These are phyloP conservation scores for Drosophila ercepeae DNA, from an alignment of 1,140 invertebrate genomes.

Conservation along the genomic window DNA sequence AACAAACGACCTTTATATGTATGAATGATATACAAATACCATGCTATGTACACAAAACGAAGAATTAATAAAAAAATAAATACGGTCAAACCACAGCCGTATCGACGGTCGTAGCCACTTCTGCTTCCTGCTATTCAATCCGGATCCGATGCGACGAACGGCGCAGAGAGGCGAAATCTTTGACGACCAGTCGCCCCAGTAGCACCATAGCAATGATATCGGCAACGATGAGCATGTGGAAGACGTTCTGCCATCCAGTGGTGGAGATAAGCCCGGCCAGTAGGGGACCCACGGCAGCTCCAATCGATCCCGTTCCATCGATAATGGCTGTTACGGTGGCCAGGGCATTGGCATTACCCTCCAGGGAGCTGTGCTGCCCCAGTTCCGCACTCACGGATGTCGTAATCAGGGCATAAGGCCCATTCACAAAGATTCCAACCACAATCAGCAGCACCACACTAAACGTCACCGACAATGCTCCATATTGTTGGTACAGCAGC, in stretches of 20 bases:
- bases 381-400: slow-evolving; percentile 97
- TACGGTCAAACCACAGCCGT: slow-evolving; percentile 34
- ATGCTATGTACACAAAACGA: slow-evolving; percentile 40
- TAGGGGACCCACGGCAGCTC: slow-evolving; percentile 95
- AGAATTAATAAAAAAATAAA: slow-evolving; percentile 31
- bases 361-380: slow-evolving; percentile 92
- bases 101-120: slow-evolving; percentile 4
- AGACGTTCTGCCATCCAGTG: slow-evolving; percentile 93
- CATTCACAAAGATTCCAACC: slow-evolving; percentile 94
- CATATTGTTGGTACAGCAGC: slow-evolving; percentile 90
- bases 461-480: slow-evolving; percentile 86
- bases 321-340: slow-evolving; percentile 98
- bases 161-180: slow-evolving; percentile 58
- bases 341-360: slow-evolving; percentile 94
- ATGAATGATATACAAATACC: slow-evolving; percentile 12
- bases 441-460: slow-evolving; percentile 90
- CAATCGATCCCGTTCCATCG: slow-evolving; percentile 97
- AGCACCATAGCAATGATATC: slow-evolving; percentile 92
- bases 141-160: slow-evolving; percentile 67
- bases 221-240: slow-evolving; percentile 95
- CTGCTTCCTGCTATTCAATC: slow-evolving; percentile 69
- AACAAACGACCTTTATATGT: slow-evolving; percentile 24
- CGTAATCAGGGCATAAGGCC: slow-evolving; percentile 97
- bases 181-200: slow-evolving; percentile 84
- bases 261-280: slow-evolving; percentile 92